phyloP scores from a whole-genome alignment of 2,113 vertebrate species.

The Heterochromis multidens region DNA sequence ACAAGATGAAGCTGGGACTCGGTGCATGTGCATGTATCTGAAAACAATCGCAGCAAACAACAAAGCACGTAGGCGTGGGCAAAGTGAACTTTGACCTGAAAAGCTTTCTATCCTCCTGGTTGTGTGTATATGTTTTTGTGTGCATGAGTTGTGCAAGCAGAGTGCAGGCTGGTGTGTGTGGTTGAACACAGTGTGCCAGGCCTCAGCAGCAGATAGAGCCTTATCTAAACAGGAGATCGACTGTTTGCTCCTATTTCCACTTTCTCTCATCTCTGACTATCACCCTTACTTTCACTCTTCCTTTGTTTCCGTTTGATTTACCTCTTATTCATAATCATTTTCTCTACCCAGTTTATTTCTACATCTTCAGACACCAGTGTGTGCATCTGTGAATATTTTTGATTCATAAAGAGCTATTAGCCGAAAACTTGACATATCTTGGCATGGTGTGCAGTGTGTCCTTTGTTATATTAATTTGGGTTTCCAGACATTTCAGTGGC shows the following conservation, averaged over 20 bases:
- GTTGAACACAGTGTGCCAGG: slow-evolving; percentile 54
- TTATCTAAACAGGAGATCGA: slow-evolving; percentile 55
- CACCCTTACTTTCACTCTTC: background rate
- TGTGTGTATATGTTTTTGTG: slow-evolving; percentile 31
- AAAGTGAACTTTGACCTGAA: slow-evolving; percentile 70
- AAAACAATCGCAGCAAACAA: slow-evolving; percentile 46
- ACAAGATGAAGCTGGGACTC: background rate
- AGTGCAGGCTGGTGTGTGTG: slow-evolving; percentile 26
- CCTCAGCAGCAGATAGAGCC: slow-evolving; percentile 44
- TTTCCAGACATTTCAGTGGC: background rate
- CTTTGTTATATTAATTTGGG: no score
- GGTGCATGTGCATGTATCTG: background rate
- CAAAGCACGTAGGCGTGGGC: slow-evolving; percentile 21
- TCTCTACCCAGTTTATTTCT: no score
- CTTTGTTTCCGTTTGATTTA: background rate
- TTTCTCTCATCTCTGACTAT: background rate
- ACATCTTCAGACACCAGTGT: background rate
- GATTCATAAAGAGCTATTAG: background rate
- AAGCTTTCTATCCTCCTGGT: slow-evolving; percentile 40
- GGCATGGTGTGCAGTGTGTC: background rate
- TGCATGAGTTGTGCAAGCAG: slow-evolving; percentile 61
- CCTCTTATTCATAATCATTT: background rate
- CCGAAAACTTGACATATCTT: background rate
- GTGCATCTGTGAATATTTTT: background rate
- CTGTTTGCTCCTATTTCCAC: slow-evolving; percentile 18